Conservation (phyloP, 2,113 vertebrate species). For the Cephalopholis sonnerati region DNA sequence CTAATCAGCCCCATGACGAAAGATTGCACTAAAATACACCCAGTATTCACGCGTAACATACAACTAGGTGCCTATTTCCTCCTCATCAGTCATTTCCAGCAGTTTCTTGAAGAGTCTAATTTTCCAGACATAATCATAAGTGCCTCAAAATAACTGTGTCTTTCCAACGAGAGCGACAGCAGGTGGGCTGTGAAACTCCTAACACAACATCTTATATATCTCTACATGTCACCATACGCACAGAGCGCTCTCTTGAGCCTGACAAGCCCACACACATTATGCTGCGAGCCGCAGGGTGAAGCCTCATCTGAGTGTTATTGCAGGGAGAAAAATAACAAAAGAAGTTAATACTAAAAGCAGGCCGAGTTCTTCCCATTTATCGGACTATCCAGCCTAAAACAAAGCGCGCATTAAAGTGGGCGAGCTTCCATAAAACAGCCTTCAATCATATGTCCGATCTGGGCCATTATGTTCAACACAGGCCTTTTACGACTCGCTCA, state of each 20-base stretch:
- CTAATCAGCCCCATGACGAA: not conserved
- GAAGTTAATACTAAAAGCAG: not conserved
- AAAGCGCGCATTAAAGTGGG: not conserved
- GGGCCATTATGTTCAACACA: slow-evolving; percentile 36
- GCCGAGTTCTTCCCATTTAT: not conserved
- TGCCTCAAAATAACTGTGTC: slow-evolving; percentile 26
- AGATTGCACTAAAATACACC: slow-evolving; percentile 7
- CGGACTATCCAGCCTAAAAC: not conserved
- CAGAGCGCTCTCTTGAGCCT: slow-evolving; percentile 4
- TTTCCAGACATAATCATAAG: slow-evolving; percentile 8
- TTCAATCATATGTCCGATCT: slow-evolving; percentile 45
- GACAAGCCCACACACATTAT: slow-evolving; percentile 48
- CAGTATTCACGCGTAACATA: not conserved
- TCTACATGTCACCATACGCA: slow-evolving; percentile 34
- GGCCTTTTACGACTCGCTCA: slow-evolving; percentile 41
- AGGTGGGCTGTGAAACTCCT: slow-evolving; percentile 37
- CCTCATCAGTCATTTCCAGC: not conserved
- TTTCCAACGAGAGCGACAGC: not conserved
- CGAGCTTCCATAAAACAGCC: slow-evolving; percentile 38
- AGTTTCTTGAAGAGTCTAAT: slow-evolving; percentile 15
- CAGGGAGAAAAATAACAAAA: not conserved
- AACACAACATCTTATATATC: slow-evolving; percentile 21
- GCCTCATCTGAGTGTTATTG: slow-evolving; percentile 4
- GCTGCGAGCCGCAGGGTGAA: slow-evolving; percentile 24
- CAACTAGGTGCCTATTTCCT: too few species aligned